phyloP scores from a whole-genome alignment of 2,113 vertebrate species.

The Tragelaphus strepsiceros region DNA sequence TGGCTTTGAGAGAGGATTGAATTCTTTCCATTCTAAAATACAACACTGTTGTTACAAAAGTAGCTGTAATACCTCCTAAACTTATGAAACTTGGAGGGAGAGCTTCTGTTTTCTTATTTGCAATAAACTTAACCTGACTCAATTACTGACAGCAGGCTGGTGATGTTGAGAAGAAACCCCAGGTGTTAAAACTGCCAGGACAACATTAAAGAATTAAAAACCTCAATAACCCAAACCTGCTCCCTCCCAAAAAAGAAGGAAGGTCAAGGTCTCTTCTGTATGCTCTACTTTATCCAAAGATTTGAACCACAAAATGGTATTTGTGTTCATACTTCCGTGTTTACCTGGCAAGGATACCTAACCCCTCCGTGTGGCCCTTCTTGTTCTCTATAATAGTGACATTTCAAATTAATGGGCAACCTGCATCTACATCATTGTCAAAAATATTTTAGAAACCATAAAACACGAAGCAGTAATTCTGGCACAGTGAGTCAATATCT shows the following conservation, averaged over 20 bases:
- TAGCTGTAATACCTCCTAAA: background rate
- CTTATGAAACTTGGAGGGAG: background rate
- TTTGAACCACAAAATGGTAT: background rate
- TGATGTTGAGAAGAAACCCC: background rate
- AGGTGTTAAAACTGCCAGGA: background rate
- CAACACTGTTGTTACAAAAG: background rate
- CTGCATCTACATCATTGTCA: background rate
- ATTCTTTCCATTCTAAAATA: background rate
- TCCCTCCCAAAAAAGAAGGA: background rate
- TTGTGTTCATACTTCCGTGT: background rate
- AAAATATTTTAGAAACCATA: constrained; percentile 10
- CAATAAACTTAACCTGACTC: background rate
- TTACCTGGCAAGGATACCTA: background rate
- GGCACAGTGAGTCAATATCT: background rate
- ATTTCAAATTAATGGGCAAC: background rate
- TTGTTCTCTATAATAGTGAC: background rate
- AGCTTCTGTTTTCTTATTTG: background rate
- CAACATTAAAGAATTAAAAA: background rate
- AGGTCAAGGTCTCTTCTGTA: background rate
- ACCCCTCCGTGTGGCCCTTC: background rate
- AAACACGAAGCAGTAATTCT: constrained; percentile 23
- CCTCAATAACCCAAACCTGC: background rate
- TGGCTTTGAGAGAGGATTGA: background rate
- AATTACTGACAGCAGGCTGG: background rate
- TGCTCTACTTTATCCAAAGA: background rate